These are phyloP conservation scores for Notospermus geniculatus DNA, from an alignment of 1,140 invertebrate species.

Conservation along the genomic window DNA sequence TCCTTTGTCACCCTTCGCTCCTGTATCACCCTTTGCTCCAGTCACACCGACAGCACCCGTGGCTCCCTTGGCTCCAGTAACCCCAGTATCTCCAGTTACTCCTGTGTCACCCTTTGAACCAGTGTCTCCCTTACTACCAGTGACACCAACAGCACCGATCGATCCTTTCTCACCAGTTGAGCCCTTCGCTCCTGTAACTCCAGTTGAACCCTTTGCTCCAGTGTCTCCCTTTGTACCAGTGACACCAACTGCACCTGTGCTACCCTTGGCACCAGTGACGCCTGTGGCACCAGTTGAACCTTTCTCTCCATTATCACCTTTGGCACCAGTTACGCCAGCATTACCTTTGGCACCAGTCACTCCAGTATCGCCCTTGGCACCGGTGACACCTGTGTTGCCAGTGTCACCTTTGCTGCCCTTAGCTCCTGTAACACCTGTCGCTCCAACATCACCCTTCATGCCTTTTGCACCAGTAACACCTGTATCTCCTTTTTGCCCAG, in stretches of 20 bases:
- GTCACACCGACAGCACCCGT: constrained; percentile 33
- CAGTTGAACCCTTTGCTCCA: constrained; percentile 40
- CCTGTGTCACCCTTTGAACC: constrained; percentile 17
- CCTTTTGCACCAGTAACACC: constrained; percentile 32
- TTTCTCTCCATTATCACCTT: constrained; percentile 11
- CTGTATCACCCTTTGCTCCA: constrained; percentile 27
- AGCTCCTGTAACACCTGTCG: constrained; percentile 24
- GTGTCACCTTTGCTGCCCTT: constrained; percentile 30
- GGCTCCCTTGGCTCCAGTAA: constrained; percentile 45
- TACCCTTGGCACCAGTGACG: constrained; percentile 22
- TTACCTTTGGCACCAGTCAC: not conserved
- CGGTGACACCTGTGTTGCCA: constrained; percentile 31
- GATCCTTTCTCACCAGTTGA: constrained; percentile 40
- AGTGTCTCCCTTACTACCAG: constrained; percentile 5
- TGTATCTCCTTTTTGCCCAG: constrained; percentile 42
- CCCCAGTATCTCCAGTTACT: constrained; percentile 41
- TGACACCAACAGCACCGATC: constrained; percentile 8
- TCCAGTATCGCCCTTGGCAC: constrained; percentile 21
- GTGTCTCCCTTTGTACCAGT: constrained; percentile 16
- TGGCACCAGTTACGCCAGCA: not conserved
- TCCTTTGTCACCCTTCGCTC: constrained; percentile 29
- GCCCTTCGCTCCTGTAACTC: constrained; percentile 47
- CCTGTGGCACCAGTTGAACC: constrained; percentile 28
- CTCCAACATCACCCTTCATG: constrained; percentile 30
- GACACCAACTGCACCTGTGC: constrained; percentile 5